Evolutionary conservation across 2,113 vertebrate species (phyloP), one percentile per base, ranked within the genome.

Genomic region (Panurus biarmicus): DNA sequence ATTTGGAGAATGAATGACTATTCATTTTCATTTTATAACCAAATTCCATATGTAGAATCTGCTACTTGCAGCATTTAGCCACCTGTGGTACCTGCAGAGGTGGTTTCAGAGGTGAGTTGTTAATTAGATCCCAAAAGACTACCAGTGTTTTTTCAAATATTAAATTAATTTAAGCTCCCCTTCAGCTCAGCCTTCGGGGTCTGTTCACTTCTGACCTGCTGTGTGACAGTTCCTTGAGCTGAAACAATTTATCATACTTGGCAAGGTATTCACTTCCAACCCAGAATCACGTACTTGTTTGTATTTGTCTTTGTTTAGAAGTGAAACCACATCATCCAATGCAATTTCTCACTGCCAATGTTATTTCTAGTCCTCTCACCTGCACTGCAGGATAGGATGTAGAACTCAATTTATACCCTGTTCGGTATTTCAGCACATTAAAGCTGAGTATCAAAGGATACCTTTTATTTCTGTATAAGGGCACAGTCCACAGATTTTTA

Each of bases 151-250:
- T 83, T 62, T 53, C 18, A 57, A n/a, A 35, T 45, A 12, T 47
- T 45, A 53, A 42, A 31, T 51, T 48, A 33, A 36, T 65, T 54
- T 31, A 31, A 45, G 20, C 40, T 29, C 7, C 6, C 7, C 8
- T 50, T 36, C 21, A 51, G 35, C 10, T 71, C 21, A 74, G 25
- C 8, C 10, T 64, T 29, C 16, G 12, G 44, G 18, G 8, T 31
- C 19, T 1, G 0, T n/a, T 62, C 45, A 24, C 14, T 12, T 14
- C 19, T n/a, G 5, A 45, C 11, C 33, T 26, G 8, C 5, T 53
- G 4, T 19, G 28, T 26, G 26, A 8, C 25, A 42, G 14, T 16
- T 19, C 10, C 33, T 45, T 50, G 20, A n/a, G 33, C 28, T 0
- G 2, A 22, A 14, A 48, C 83, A 44, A 9, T 21, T 5, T 60